phyloP scores from a whole-genome alignment of 2,888 invertebrate genomes.

The Corbicula japonica region DNA sequence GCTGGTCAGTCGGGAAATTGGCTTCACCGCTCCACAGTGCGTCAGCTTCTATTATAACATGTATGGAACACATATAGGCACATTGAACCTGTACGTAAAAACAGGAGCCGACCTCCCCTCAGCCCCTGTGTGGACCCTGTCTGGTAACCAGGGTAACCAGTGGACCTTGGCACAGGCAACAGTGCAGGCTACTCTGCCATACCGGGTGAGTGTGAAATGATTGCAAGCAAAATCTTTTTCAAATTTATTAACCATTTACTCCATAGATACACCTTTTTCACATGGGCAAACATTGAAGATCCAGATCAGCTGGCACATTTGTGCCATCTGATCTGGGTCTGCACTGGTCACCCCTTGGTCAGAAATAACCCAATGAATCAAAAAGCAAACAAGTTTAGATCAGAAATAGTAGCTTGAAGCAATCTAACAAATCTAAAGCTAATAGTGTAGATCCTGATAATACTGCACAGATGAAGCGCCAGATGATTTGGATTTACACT shows the following conservation, averaged over 20 bases:
- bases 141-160: conserved; percentile 73
- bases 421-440: background rate
- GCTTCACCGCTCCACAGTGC: conserved; percentile 67
- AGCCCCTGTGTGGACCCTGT: conserved; percentile 72
- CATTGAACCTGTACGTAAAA: conserved; percentile 74
- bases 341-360: too few species aligned
- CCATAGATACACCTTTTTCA: too few species aligned
- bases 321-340: too few species aligned
- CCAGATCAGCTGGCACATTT: too few species aligned
- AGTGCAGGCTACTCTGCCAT: conserved; percentile 57
- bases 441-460: too few species aligned
- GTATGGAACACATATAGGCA: conserved; percentile 74
- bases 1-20: conserved; percentile 69
- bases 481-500: too few species aligned
- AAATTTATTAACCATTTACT: too few species aligned
- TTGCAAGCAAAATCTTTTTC: background rate
- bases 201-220: conserved; percentile 58
- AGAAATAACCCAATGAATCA: too few species aligned
- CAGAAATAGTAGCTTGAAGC: background rate
- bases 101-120: conserved; percentile 60
- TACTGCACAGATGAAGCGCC: too few species aligned
- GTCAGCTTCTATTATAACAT: conserved; percentile 80
- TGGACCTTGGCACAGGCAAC: conserved; percentile 79
- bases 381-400: background rate
- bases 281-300: too few species aligned